These are phyloP conservation scores for Drosophila tani DNA, from an alignment of 1,140 invertebrate species.

Conservation along the genomic window DNA sequence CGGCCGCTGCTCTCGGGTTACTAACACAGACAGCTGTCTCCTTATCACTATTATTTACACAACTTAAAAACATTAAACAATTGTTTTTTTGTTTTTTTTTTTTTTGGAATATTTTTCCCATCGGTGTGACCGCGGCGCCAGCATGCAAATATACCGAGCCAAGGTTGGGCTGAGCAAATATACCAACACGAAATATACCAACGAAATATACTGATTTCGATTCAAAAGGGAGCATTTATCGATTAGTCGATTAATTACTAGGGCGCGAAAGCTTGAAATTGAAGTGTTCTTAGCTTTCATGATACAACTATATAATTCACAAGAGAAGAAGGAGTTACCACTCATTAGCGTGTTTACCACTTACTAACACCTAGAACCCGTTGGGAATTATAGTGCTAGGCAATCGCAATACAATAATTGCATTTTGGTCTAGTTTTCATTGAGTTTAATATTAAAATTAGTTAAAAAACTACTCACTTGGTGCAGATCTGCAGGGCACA, in stretches of 20 bases:
- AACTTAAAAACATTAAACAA: slow-evolving; percentile 33
- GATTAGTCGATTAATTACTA: neutral
- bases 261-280: neutral
- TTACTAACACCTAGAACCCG: too few species aligned
- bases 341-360: too few species aligned
- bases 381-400: too few species aligned
- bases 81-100: slow-evolving; percentile 21
- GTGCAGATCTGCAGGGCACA: slow-evolving; percentile 80
- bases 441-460: neutral
- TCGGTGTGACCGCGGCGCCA: slow-evolving; percentile 6
- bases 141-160: neutral
- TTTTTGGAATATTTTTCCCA: slow-evolving; percentile 19
- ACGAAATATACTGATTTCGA: neutral
- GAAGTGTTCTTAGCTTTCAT: neutral
- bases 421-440: too few species aligned
- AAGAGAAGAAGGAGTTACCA: too few species aligned
- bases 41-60: slow-evolving; percentile 58
- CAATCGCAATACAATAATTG: too few species aligned
- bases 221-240: neutral
- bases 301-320: too few species aligned
- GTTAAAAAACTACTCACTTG: slow-evolving; percentile 63
- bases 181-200: neutral
- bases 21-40: slow-evolving; percentile 32
- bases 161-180: neutral
- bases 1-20: slow-evolving; percentile 15